Evolutionary conservation across 2,888 invertebrate genomes (phyloP).

Genomic region (Nephrotoma flavescens): DNA sequence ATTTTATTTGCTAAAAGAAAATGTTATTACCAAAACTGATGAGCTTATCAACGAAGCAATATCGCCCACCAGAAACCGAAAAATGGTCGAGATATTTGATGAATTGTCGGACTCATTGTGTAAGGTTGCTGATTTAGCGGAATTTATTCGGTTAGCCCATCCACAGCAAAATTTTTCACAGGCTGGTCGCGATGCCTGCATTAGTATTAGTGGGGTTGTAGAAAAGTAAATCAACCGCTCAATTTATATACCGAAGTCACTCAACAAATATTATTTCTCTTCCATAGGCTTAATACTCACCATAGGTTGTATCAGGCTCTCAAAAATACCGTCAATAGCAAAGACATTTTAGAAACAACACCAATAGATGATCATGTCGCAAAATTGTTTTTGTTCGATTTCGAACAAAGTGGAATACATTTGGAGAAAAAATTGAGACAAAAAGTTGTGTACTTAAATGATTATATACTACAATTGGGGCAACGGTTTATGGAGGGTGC

Average conservation of each 20-base stretch:
- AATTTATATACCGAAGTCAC: background rate
- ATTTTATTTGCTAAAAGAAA: constrained; percentile 62
- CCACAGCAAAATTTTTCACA: constrained; percentile 57
- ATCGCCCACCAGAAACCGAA: constrained; percentile 45
- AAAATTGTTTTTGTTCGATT: constrained; percentile 85
- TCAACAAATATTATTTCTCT: background rate
- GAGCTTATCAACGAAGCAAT: constrained; percentile 63
- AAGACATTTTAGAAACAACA: constrained; percentile 49
- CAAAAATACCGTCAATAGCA: constrained; percentile 49
- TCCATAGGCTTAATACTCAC: constrained; percentile 77
- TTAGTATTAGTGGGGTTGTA: constrained; percentile 77
- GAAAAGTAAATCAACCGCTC: constrained; percentile 52
- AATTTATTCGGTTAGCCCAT: constrained; percentile 90
- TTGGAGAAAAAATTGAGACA: constrained; percentile 54
- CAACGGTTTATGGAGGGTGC: constrained; percentile 71
- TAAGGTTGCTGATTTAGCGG: constrained; percentile 91
- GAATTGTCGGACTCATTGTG: constrained; percentile 90
- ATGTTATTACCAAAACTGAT: constrained; percentile 54
- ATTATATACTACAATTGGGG: constrained; percentile 68
- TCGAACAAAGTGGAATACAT: constrained; percentile 96
- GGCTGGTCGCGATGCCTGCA: constrained; percentile 83
- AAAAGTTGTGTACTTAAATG: constrained; percentile 74
- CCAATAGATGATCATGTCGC: constrained; percentile 76
- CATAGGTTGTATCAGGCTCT: constrained; percentile 66
- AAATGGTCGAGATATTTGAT: constrained; percentile 84